These are phyloP conservation scores for Galago senegalensis DNA, from an alignment of 2,797 vertebrate species.

Conservation along the genomic window DNA sequence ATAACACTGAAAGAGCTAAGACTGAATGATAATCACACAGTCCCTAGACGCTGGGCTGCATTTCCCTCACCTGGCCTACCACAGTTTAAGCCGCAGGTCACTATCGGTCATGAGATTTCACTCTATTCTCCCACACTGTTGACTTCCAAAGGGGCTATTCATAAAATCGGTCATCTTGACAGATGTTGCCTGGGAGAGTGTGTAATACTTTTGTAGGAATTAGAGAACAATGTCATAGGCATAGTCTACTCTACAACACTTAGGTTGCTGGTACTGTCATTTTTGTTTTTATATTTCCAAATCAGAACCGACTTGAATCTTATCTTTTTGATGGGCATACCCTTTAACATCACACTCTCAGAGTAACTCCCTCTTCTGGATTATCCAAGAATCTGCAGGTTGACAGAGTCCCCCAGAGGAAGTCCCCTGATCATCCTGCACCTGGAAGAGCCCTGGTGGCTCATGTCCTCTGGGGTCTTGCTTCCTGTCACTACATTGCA, in stretches of 20 bases:
- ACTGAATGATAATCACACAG: neutral
- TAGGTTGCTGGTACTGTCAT: neutral
- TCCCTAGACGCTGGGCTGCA: neutral
- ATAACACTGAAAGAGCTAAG: neutral
- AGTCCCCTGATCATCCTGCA: neutral
- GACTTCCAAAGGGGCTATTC: neutral
- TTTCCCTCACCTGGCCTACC: neutral
- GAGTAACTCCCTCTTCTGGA: neutral
- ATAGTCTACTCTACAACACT: neutral
- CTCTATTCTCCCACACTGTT: neutral
- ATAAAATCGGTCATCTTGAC: neutral
- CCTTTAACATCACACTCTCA: neutral
- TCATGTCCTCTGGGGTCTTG: neutral
- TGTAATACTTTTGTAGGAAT: neutral
- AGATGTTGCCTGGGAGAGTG: neutral
- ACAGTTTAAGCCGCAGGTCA: neutral
- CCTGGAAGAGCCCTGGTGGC: neutral
- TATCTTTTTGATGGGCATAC: neutral
- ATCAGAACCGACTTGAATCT: slow-evolving; percentile 31
- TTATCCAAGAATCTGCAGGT: neutral
- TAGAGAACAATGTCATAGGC: neutral
- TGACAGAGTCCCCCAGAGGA: neutral
- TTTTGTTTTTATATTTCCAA: slow-evolving; percentile 45
- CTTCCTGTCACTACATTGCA: neutral
- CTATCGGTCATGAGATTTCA: neutral